phyloP scores from a whole-genome alignment of 2,113 vertebrate genomes.

The Ondatra zibethicus region DNA sequence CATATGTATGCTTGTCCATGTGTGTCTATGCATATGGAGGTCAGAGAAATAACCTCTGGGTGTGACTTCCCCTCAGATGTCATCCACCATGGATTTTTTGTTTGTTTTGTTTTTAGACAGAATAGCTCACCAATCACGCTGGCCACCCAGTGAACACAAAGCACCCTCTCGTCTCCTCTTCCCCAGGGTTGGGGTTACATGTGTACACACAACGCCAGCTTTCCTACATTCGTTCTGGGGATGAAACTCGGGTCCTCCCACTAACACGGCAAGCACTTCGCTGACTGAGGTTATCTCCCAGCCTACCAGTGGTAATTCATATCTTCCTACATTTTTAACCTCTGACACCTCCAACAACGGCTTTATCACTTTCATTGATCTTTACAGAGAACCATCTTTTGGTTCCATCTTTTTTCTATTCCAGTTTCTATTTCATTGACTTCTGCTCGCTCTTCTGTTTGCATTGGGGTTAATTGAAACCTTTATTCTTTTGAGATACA shows the following conservation, averaged over 20 bases:
- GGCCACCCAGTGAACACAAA: neutral
- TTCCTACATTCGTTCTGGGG: neutral
- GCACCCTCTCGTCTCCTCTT: neutral
- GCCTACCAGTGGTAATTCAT: neutral
- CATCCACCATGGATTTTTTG: neutral
- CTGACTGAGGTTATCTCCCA: neutral
- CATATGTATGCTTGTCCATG: neutral
- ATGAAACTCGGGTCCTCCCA: neutral
- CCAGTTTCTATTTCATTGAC: neutral
- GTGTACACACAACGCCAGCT: neutral
- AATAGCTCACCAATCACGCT: neutral
- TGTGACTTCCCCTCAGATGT: neutral
- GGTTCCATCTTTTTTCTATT: neutral
- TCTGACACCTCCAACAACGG: neutral
- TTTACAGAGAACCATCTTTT: neutral
- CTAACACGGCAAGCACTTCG: neutral
- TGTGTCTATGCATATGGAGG: neutral
- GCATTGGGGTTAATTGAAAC: neutral
- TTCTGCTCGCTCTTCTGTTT: neutral
- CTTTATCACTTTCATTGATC: neutral
- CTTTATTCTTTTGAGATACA: neutral
- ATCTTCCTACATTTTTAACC: neutral
- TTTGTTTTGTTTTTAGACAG: neutral
- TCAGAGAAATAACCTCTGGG: neutral
- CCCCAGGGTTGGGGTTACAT: neutral